Evolutionary conservation across 2,888 invertebrate genomes (phyloP).

Genomic region (Drosophila maculinotata): DNA sequence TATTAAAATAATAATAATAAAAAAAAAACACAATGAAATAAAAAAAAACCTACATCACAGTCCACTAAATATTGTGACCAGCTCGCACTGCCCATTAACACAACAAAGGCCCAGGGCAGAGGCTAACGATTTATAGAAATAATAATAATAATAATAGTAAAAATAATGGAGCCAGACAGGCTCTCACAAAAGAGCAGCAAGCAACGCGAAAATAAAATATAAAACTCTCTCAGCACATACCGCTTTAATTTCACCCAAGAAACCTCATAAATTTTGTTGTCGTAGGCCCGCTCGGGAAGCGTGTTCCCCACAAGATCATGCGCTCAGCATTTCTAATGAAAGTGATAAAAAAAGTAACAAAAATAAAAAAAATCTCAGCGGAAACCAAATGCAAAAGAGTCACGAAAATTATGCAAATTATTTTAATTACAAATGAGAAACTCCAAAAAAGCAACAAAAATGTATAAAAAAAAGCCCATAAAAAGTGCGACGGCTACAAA

Average conservation of each 20-base stretch:
- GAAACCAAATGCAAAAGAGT: slow-evolving; percentile 53
- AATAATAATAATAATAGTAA: slow-evolving; percentile 43
- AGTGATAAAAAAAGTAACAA: slow-evolving; percentile 63
- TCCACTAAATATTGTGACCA: slow-evolving; percentile 79
- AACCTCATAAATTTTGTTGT: slow-evolving; percentile 68
- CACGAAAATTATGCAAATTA: slow-evolving; percentile 82
- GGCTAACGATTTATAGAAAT: slow-evolving; percentile 47
- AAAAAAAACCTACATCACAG: slow-evolving; percentile 68
- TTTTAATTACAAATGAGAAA: slow-evolving; percentile 77
- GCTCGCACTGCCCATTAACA: slow-evolving; percentile 60
- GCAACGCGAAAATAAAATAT: slow-evolving; percentile 6
- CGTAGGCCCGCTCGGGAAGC: slow-evolving; percentile 59
- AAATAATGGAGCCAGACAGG: slow-evolving; percentile 17
- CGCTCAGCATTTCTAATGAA: slow-evolving; percentile 78
- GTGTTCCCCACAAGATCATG: slow-evolving; percentile 1
- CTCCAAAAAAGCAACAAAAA: slow-evolving; percentile 28
- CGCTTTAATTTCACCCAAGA: slow-evolving; percentile 53
- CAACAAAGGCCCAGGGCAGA: slow-evolving; percentile 55
- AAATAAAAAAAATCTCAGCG: slow-evolving; percentile 25
- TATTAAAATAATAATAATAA: slow-evolving; percentile 68
- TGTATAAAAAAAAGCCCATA: slow-evolving; percentile 39
- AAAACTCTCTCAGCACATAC: background rate
- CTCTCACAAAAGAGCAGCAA: slow-evolving; percentile 31
- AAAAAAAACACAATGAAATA: slow-evolving; percentile 7
- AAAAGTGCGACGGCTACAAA: slow-evolving; percentile 65